phyloP scores from a whole-genome alignment of 2,113 vertebrate genomes.

The Dunckerocampus dactyliophorus region DNA sequence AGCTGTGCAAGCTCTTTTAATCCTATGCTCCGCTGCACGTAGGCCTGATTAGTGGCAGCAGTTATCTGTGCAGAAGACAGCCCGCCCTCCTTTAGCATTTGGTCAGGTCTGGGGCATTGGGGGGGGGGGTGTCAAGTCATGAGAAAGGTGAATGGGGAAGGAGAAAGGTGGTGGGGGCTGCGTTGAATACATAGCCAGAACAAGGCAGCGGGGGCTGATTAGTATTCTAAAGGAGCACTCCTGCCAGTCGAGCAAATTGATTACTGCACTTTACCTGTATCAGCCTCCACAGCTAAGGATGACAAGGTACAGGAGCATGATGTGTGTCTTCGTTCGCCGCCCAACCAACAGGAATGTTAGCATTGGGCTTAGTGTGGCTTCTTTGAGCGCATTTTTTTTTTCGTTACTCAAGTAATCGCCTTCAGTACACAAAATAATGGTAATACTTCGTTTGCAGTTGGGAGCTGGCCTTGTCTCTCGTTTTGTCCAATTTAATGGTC shows the following conservation, averaged over 20 bases:
- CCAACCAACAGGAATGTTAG: constrained; percentile 60
- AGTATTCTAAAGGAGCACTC: constrained; percentile 87
- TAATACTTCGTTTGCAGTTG: constrained; percentile 18
- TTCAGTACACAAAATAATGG: constrained; percentile 25
- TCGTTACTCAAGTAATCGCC: too few relatives aligned
- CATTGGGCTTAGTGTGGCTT: constrained; percentile 14
- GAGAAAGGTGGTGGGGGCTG: constrained; percentile 40
- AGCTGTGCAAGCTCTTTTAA: constrained; percentile 85
- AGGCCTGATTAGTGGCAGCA: constrained; percentile 92
- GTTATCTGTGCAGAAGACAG: constrained; percentile 90
- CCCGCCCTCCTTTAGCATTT: constrained; percentile 81
- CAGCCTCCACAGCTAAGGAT: constrained; percentile 89
- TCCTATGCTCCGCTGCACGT: constrained; percentile 86
- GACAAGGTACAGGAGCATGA: constrained; percentile 86
- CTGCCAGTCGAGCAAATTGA: constrained; percentile 97
- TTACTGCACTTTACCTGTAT: constrained; percentile 94
- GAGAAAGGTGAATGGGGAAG: constrained; percentile 75
- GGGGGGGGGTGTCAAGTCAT: constrained; percentile 81
- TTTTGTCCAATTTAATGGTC: constrained; percentile 43
- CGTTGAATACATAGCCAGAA: constrained; percentile 31
- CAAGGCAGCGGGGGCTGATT: constrained; percentile 72
- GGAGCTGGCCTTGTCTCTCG: constrained; percentile 34
- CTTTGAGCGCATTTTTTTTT: neutral
- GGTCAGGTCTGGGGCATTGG: constrained; percentile 80
- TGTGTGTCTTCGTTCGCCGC: constrained; percentile 81